Base-by-base conservation (phyloP, 2,113 vertebrate genomes). In the Neogale vison region DNA sequence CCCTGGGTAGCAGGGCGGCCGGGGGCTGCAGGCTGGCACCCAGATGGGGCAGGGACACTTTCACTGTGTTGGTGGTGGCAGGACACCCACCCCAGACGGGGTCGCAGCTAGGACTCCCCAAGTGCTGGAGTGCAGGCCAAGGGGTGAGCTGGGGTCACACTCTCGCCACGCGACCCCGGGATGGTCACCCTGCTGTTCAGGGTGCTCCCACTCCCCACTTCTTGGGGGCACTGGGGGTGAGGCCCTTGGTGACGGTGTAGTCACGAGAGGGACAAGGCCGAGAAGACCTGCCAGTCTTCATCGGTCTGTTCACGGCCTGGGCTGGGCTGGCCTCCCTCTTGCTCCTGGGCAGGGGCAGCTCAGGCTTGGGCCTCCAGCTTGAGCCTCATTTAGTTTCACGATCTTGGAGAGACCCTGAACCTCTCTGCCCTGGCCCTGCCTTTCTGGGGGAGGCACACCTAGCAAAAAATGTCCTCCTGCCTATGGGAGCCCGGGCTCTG, bases 91-190 rank as follows among this genome's bases (percentile, higher is more conserved):
- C 82, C 34, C 6, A 55, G 39, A 21, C 36, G 0, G 31, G 39
- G 24, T 24, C 23, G 55, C 4, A 34, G 67, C 45, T 3, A 6
- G 26, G 69, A 7, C 4, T 45, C 18, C 36, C 23, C 8, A 4
- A 7, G 10, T 1, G 57, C 57, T 29, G 4, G 90, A 2, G 2
- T 3, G 21, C 52, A 10, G 71, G 69, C 39, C 31, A 29, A 2
- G 23, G 45, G 36, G 52, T 2, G 45, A n/a, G 87, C n/a, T 42
- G 39, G 8, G 50, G 39, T 31, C 42, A 18, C 0, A 0, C 11
- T 18, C 26, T 79, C 18, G 7, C 29, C 47, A 13, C 20, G 69
- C 17, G 55, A 52, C 31, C 47, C 13, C 6, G 5, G 34, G 1
- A 47, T 3, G 8, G 71, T 67, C 36, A n/a, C 13, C 31, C 8